Conservation (phyloP, 2,888 invertebrate species). For the Dryocosmus kuriphilus region DNA sequence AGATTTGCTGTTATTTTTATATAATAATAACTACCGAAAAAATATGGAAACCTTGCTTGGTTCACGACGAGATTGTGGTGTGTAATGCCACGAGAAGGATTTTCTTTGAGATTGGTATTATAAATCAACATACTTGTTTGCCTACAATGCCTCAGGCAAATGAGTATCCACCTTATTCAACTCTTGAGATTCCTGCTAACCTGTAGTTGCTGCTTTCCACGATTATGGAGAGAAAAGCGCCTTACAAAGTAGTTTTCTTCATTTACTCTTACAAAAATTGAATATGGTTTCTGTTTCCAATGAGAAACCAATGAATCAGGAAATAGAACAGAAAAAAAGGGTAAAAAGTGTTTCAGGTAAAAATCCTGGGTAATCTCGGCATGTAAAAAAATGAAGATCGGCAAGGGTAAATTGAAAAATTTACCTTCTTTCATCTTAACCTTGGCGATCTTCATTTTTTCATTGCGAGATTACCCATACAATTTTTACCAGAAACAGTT, state of each 20-base stretch:
- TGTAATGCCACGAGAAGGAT: constrained; percentile 5
- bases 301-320: not conserved
- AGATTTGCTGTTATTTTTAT: not conserved
- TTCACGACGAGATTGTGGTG: not conserved
- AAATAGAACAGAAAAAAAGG: too few species aligned
- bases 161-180: constrained; percentile 12
- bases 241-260: constrained; percentile 5
- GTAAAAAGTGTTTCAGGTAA: too few species aligned
- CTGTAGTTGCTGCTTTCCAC: not conserved
- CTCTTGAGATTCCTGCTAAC: constrained; percentile 21
- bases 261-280: constrained; percentile 4
- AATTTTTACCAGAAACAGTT: too few species aligned
- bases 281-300: not conserved
- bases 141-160: constrained; percentile 17
- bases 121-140: constrained; percentile 23
- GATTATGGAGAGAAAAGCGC: not conserved
- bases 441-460: too few species aligned
- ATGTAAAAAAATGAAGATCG: too few species aligned
- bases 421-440: too few species aligned
- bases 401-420: too few species aligned
- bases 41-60: not conserved
- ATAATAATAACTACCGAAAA: not conserved
- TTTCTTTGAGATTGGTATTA: constrained; percentile 26
- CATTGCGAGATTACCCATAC: too few species aligned
- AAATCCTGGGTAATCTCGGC: too few species aligned